Percentiles rank a stretch among this genome's conserved stretches.
These are phyloP conservation scores for Hyla sarda DNA, from an alignment of 2,113 vertebrate genomes.

Conservation along the genomic window DNA sequence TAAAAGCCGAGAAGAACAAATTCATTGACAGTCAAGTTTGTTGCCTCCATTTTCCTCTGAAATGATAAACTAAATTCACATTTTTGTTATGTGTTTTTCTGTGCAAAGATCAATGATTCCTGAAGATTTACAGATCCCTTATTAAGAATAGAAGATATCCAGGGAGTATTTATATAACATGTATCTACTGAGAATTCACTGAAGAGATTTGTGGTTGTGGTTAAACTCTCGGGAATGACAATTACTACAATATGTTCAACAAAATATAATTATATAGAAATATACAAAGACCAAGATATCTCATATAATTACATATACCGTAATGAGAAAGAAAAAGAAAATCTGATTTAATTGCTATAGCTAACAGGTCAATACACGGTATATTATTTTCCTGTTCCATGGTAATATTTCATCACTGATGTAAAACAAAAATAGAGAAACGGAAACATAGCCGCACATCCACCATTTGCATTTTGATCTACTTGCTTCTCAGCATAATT, in stretches of 20 bases:
- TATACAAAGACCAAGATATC: not conserved
- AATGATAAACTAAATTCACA: not conserved
- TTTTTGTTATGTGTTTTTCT: too few species aligned
- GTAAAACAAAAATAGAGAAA: too few species aligned
- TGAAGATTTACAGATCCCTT: not conserved
- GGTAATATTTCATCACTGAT: not conserved
- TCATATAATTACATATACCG: not conserved
- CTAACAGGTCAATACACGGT: not conserved
- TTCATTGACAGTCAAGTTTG: too few species aligned
- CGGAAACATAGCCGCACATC: too few species aligned
- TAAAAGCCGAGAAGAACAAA: too few species aligned
- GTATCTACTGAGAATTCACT: not conserved
- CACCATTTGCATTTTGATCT: too few species aligned
- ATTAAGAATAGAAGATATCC: not conserved
- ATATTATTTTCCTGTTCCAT: not conserved
- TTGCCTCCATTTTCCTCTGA: not conserved
- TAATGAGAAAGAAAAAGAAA: not conserved
- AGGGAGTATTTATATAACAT: not conserved
- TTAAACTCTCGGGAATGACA: not conserved
- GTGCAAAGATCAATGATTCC: not conserved
- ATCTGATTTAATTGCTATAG: not conserved
- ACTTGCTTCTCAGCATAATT: too few species aligned
- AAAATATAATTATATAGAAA: too few species aligned
- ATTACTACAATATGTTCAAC: too few species aligned
- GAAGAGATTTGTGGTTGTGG: not conserved